Base-by-base conservation (phyloP, 2,888 invertebrate species). In the Drosophila meridionalis region DNA sequence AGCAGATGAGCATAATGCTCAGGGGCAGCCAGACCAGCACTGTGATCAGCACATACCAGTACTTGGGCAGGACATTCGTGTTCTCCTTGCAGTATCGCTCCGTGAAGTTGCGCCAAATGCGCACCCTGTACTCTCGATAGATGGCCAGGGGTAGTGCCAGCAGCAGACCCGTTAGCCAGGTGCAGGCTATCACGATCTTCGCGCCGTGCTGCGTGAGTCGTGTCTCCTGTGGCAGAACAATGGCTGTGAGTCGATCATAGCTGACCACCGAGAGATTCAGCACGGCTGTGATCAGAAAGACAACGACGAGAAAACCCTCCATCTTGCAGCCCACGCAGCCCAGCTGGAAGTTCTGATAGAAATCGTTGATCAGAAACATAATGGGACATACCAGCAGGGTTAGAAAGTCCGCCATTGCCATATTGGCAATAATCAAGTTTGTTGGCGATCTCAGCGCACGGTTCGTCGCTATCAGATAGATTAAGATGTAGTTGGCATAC, bases 211-310 rank as follows among this genome's bases (percentile, higher is more conserved):
- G 94, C 0, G 95, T 96, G 57, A 97, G 92, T 75, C 96, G 95
- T 0, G 96, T 95, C 79, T 96, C 96, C 83, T 95, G 94, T 0
- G 97, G 96, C 66, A 96, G 92, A 0, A 96, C 96, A 47, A 98
- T 97, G 8, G 97, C 97, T 4, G 97, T 96, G 32, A 98, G 93
- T 28, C 98, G 94, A 90, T 98, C 97, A 88, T 97, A 97, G 58
- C 97, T 97, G 0, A 98, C 96, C 30, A 96, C 94, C 42, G 96
- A 95, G 68, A 98, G 94, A 67, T 96, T 97, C 71, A 96, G 95
- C 0, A 97, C 96, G 53, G 96, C 96, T 3, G 97, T 95, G 59
- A 98, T 93, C 2, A 97, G 94, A 59, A 97, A 94, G 0, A 96
- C 94, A 52, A 96, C 97, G 94, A 97, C 96, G 42, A 96, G 90